These are phyloP conservation scores for Pelobates cultripes DNA, from an alignment of 2,797 vertebrate species.

Conservation along the genomic window DNA sequence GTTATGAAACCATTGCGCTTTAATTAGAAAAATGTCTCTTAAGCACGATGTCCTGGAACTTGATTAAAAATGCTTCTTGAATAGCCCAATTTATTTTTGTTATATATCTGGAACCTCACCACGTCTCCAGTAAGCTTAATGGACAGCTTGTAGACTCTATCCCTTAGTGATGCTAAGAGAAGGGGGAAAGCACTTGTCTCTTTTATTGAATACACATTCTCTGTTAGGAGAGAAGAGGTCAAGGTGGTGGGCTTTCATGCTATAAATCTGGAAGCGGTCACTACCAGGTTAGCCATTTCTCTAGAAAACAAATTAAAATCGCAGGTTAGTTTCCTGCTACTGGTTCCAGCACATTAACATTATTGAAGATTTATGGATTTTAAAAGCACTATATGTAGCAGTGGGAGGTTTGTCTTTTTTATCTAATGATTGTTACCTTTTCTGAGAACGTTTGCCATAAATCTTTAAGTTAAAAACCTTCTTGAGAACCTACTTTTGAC, in stretches of 20 bases:
- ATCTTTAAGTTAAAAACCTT: too few relatives aligned
- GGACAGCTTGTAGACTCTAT: not conserved
- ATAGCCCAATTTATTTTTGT: not conserved
- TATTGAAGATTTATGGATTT: too few relatives aligned
- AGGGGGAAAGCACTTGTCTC: not conserved
- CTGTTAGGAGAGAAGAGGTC: not conserved
- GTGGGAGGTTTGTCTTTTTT: too few relatives aligned
- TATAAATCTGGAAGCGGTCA: not conserved
- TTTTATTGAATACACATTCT: not conserved
- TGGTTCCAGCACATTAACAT: too few relatives aligned
- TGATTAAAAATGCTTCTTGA: constrained; percentile 14
- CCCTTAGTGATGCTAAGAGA: not conserved
- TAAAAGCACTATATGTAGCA: too few relatives aligned
- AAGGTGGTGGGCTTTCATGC: not conserved
- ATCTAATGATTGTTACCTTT: too few relatives aligned
- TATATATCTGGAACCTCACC: not conserved
- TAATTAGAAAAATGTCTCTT: constrained; percentile 29
- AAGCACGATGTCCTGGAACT: not conserved
- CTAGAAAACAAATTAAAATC: not conserved
- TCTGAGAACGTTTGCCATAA: too few relatives aligned
- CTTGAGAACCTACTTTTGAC: too few relatives aligned
- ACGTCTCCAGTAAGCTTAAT: not conserved
- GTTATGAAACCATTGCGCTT: constrained; percentile 25
- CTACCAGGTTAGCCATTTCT: not conserved
- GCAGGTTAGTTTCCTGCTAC: not conserved